Base-by-base conservation (phyloP, 2,888 invertebrate species). In the Amblyteles armatorius region DNA sequence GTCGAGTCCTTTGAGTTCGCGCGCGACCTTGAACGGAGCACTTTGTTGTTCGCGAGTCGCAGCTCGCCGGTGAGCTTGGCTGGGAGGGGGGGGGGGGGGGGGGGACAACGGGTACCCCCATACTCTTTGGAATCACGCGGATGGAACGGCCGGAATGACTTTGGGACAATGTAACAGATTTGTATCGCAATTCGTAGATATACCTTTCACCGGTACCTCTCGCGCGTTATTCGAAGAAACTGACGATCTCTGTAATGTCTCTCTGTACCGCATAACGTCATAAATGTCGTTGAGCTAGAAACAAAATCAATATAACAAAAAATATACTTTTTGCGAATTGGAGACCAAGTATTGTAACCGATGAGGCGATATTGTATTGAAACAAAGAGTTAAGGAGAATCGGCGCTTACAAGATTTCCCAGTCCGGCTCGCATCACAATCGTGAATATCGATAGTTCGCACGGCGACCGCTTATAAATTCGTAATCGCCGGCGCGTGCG, bases 1-100 rank as follows among this genome's bases (percentile, higher is more conserved):
- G 36, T 16, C 68, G 67, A 29, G 60, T 81, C 55, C 78, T 67
- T 63, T 63, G 33, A 33, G 63, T 26, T 33, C 16, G 29, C 63
- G 33, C 44, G 29, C 33, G 63, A 63, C 63, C 63, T 63, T 63
- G 63, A 63, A 63, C 33, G 63, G 33, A 7, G 7, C 29, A 63
- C 63, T 63, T 29, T 33, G 63, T 63, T 63, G 29, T 7, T 33
- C 33, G 63, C 29, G 63, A 33, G 33, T 16, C 63, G 57, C 3
- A 63, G 63, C 33, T 33, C 63, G 29, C 16, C 33, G 26, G 16
- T 33, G 29, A 29, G 29, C 33, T 33, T 16, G 16, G 4, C 0
- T 9, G 29, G n/a, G 29, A 29, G 33, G 29, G 26, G 22, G 13
- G 9, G 33, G 29, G 26, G 22, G 13, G 9, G 16, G 5, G 29